Conservation (phyloP, 2,888 invertebrate species). For the Macaria notata region DNA sequence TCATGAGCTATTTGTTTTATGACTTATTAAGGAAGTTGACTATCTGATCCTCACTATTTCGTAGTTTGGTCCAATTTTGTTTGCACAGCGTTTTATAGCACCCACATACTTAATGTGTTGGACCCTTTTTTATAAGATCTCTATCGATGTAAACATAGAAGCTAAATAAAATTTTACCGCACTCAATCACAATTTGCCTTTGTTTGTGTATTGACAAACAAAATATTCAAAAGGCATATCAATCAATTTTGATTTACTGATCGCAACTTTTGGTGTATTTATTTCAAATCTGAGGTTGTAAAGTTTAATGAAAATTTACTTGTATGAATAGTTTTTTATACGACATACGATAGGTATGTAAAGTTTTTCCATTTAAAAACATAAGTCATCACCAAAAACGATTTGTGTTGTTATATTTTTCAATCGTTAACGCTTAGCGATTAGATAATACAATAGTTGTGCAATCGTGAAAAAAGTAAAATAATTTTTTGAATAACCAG, state of each 20-base stretch:
- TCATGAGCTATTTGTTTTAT: too few relatives aligned
- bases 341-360: too few relatives aligned
- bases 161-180: conserved; percentile 31
- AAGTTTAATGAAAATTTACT: too few relatives aligned
- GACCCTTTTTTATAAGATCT: conserved; percentile 30
- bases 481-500: too few relatives aligned
- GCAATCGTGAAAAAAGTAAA: too few relatives aligned
- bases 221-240: conserved; percentile 2
- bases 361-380: too few relatives aligned
- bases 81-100: conserved; percentile 47
- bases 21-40: background rate
- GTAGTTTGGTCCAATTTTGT: conserved; percentile 48
- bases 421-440: too few relatives aligned
- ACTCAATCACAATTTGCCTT: conserved; percentile 31
- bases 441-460: too few relatives aligned
- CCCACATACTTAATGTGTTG: conserved; percentile 23
- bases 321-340: too few relatives aligned
- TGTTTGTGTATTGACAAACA: conserved; percentile 13
- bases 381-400: too few relatives aligned
- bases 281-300: too few relatives aligned
- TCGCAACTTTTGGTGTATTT: background rate
- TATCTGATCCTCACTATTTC: conserved; percentile 1
- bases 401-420: too few relatives aligned
- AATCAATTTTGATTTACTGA: conserved; percentile 1
- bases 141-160: conserved; percentile 31